Percentiles rank a stretch among this genome's conserved stretches.
These are phyloP conservation scores for Ophraella communa DNA, from an alignment of 2,888 invertebrate genomes.

Conservation along the genomic window DNA sequence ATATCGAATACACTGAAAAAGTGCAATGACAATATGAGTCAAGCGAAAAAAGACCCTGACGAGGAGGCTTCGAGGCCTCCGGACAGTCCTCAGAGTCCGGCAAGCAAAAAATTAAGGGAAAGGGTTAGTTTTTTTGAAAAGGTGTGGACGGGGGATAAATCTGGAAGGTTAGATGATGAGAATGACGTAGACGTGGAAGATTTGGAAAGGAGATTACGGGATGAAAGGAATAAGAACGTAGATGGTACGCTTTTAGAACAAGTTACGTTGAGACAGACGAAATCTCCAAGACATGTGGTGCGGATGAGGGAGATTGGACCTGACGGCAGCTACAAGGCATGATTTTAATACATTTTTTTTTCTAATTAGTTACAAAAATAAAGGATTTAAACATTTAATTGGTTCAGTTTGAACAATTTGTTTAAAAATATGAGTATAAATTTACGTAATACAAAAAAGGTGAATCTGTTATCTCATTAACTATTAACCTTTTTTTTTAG, in stretches of 20 bases:
- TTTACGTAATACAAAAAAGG: too few species aligned
- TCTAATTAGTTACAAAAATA: background rate
- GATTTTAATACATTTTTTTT: conserved; percentile 49
- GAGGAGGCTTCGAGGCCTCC: conserved; percentile 49
- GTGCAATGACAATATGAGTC: conserved; percentile 47
- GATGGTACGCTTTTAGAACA: conserved; percentile 63
- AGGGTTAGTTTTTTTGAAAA: conserved; percentile 83
- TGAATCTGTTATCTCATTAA: too few species aligned
- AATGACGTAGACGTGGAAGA: conserved; percentile 45
- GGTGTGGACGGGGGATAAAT: conserved; percentile 69
- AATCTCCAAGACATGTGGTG: conserved; percentile 52
- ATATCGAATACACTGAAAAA: conserved; percentile 24
- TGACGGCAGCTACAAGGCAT: conserved; percentile 57
- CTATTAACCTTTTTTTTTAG: too few species aligned
- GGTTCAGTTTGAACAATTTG: background rate
- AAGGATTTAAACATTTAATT: background rate
- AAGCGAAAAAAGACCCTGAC: conserved; percentile 42
- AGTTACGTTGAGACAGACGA: conserved; percentile 67
- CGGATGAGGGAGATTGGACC: conserved; percentile 48
- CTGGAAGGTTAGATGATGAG: conserved; percentile 46
- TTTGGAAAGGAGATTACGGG: conserved; percentile 47
- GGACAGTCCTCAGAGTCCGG: conserved; percentile 50
- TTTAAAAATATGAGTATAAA: too few species aligned
- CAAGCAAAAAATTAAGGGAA: conserved; percentile 68
- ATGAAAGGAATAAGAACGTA: conserved; percentile 49